Percentiles rank a stretch among this genome's conserved stretches.
Evolutionary conservation across 2,888 invertebrate species (phyloP).

Genomic region (Chesias legatella): DNA sequence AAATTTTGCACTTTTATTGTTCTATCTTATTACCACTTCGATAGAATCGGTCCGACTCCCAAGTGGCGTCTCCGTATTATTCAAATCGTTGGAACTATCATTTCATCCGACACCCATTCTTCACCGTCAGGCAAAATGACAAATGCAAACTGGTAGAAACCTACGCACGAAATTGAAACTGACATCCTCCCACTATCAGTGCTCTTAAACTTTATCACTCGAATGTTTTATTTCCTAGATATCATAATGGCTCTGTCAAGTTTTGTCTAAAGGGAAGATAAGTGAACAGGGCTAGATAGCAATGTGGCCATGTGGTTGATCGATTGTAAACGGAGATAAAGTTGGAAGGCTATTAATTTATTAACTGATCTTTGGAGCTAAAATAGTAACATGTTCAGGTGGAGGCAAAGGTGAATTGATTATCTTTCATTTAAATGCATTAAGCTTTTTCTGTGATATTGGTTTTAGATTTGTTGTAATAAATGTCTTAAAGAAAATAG

Average conservation of each 20-base stretch:
- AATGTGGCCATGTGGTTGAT: slow-evolving; percentile 43
- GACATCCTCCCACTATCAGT: slow-evolving; percentile 5
- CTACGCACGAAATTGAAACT: slow-evolving; percentile 6
- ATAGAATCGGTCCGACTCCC: too few relatives aligned
- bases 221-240: slow-evolving; percentile 12
- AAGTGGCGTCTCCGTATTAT: too few relatives aligned
- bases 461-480: too few relatives aligned
- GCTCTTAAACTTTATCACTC: slow-evolving; percentile 7
- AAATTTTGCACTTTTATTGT: too few relatives aligned
- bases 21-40: too few relatives aligned
- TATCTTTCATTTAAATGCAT: too few relatives aligned
- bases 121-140: slow-evolving; percentile 1
- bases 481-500: too few relatives aligned
- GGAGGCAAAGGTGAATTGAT: too few relatives aligned
- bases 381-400: too few relatives aligned
- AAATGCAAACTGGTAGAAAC: slow-evolving; percentile 7
- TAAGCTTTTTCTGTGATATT: too few relatives aligned
- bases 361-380: slow-evolving; percentile 29
- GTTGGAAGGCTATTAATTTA: slow-evolving; percentile 62
- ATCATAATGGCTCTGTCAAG: slow-evolving; percentile 18
- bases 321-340: slow-evolving; percentile 63
- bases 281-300: slow-evolving; percentile 47
- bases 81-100: too few relatives aligned
- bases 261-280: slow-evolving; percentile 31
- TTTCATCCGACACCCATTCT: background rate